phyloP scores from a whole-genome alignment of 2,113 vertebrate species.

The Eulemur macaco region DNA sequence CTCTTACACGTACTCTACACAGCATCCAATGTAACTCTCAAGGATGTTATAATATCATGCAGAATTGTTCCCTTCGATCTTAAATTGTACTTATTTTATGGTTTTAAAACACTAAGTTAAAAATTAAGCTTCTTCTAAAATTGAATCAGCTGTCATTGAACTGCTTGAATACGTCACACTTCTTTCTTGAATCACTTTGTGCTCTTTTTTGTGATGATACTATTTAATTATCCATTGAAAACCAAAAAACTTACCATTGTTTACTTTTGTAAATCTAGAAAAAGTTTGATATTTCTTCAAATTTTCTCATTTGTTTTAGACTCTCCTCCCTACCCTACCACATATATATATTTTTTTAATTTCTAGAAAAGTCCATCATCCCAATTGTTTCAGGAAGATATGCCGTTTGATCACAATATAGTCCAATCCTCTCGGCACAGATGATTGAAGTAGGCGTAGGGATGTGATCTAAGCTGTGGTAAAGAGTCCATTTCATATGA shows the following conservation, averaged over 20 bases:
- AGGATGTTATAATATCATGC: neutral
- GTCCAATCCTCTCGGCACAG: neutral
- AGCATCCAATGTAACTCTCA: neutral
- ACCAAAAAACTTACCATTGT: neutral
- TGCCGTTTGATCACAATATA: neutral
- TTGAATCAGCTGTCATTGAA: neutral
- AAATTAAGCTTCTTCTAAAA: neutral
- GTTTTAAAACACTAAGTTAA: neutral
- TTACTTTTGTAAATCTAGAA: neutral
- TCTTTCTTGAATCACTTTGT: neutral
- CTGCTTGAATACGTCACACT: neutral
- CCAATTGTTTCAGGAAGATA: neutral
- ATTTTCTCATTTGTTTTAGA: neutral
- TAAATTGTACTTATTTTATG: neutral
- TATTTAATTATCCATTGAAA: neutral
- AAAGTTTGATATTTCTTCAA: neutral
- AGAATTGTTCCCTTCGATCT: neutral
- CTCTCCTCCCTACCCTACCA: neutral
- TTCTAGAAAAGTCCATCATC: neutral
- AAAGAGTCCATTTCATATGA: neutral
- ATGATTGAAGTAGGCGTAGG: neutral
- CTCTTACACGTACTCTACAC: accelerated
- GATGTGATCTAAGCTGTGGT: neutral
- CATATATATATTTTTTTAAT: neutral
- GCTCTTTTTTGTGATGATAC: neutral